Percentiles rank a stretch among this genome's conserved stretches.
Conservation (phyloP, 2,888 invertebrate species). For the Glaucopsyche alexis region DNA sequence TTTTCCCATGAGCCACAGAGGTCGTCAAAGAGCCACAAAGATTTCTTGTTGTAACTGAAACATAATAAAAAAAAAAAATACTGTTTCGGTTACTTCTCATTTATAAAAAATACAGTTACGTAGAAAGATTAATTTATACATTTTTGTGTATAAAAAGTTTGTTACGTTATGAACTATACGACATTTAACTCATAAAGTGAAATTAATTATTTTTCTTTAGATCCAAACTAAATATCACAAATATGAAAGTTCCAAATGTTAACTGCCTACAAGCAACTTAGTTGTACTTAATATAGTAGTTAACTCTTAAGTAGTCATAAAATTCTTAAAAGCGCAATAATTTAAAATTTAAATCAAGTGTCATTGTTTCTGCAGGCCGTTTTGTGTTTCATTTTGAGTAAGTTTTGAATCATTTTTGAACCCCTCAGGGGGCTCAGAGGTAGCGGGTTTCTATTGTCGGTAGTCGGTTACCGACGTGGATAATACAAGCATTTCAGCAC, state of each 20-base stretch:
- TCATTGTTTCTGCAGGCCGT: background rate
- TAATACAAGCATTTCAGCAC: too few species aligned
- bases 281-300: background rate
- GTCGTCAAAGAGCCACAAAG: too few species aligned
- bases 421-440: too few species aligned
- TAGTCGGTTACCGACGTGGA: too few species aligned
- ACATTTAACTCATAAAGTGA: background rate
- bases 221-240: background rate
- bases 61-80: too few species aligned
- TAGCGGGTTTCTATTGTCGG: too few species aligned
- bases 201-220: background rate
- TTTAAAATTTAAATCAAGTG: background rate
- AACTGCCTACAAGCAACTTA: background rate
- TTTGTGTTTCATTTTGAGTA: background rate
- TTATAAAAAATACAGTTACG: too few species aligned
- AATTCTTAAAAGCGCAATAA: background rate
- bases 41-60: too few species aligned
- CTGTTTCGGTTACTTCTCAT: too few species aligned
- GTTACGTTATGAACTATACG: background rate
- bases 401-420: too few species aligned
- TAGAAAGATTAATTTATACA: background rate
- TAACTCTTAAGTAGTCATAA: background rate
- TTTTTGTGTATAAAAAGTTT: background rate
- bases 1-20: too few species aligned
- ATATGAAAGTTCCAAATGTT: constrained; percentile 9